Base-by-base conservation (phyloP, 92 coral and sea anemone species). In the Zoanthus sociatus region DNA sequence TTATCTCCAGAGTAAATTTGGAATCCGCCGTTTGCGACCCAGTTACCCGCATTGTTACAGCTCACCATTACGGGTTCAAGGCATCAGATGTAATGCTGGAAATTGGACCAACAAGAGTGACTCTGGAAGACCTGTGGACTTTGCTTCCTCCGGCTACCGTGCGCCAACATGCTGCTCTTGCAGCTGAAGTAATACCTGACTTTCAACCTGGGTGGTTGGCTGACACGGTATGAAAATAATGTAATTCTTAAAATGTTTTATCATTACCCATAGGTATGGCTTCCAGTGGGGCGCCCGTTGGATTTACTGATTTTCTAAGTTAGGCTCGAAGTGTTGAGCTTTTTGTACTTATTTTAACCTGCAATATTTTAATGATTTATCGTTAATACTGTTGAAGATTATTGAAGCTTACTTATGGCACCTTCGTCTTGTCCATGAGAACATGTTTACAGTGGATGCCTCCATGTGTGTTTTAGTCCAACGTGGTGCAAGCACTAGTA, bases 391-490 rank as follows among this genome's bases (percentile, higher is more conserved):
- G 73, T 84, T 86, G 66, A 82, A 92, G 94, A 70, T 89, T 32
- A 83, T 89, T 46, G 92, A 92, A 75, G 78, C 90, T 26, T 33
- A 74, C n/a, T 55, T 86, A 47, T 92, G 94, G 92, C 78, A 58
- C 66, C 76, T 89, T 47, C 71, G 88, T n/a, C 53, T 8, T 12
- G 50, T 69, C 15, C 60, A 83, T 61, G 87, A 58, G 26, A 74
- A 84, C 42, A 72, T 88, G 53, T 87, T 90, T 78, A 89, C 79
- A 68, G 92, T 93, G 11, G 95, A 93, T 77, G 78, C 90, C 18
- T 90, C 92, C 9, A 84, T 90, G 30, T 90, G 93, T 54, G 88
- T 84, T 44, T 13, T 84, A 14, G 95, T 93, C 0, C 60, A 72
- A 37, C 58, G 86, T 58, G 89, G 90, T 48, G 53, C 90, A 55